Percentiles rank a stretch among this genome's conserved stretches.
Evolutionary conservation across 1,140 invertebrate species (phyloP).

Genomic region (Triops longicaudatus): DNA sequence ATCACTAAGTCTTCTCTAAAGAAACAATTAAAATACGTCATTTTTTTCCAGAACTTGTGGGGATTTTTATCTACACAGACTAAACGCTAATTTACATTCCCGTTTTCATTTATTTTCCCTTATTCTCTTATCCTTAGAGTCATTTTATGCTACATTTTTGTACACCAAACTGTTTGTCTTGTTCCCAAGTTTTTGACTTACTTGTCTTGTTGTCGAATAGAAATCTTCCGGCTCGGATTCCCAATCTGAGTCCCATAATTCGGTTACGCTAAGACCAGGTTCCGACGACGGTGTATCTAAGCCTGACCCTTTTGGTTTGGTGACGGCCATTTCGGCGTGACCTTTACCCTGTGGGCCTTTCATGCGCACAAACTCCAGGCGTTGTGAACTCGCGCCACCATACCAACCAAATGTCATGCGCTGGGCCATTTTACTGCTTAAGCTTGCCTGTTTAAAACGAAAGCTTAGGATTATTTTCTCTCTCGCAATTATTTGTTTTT

Average conservation of each 20-base stretch:
- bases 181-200: background rate
- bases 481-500: no score
- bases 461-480: no score
- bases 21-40: slow-evolving; percentile 9
- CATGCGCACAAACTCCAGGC: slow-evolving; percentile 96
- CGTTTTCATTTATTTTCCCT: no score
- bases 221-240: slow-evolving; percentile 76
- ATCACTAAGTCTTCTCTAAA: slow-evolving; percentile 79
- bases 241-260: slow-evolving; percentile 78
- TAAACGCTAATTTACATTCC: no score
- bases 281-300: slow-evolving; percentile 92
- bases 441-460: slow-evolving; percentile 59
- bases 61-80: no score
- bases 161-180: no score
- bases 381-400: slow-evolving; percentile 62
- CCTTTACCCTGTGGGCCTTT: slow-evolving; percentile 93
- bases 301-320: slow-evolving; percentile 75
- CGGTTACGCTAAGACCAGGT: slow-evolving; percentile 70
- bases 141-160: no score
- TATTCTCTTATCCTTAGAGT: no score
- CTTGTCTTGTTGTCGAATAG: slow-evolving; percentile 40
- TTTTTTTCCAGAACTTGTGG: background rate
- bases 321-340: slow-evolving; percentile 96
- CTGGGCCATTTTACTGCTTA: slow-evolving; percentile 89
- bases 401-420: slow-evolving; percentile 91